Evolutionary conservation across 2,888 invertebrate species (phyloP).

Genomic region (Drosophila recens): DNA sequence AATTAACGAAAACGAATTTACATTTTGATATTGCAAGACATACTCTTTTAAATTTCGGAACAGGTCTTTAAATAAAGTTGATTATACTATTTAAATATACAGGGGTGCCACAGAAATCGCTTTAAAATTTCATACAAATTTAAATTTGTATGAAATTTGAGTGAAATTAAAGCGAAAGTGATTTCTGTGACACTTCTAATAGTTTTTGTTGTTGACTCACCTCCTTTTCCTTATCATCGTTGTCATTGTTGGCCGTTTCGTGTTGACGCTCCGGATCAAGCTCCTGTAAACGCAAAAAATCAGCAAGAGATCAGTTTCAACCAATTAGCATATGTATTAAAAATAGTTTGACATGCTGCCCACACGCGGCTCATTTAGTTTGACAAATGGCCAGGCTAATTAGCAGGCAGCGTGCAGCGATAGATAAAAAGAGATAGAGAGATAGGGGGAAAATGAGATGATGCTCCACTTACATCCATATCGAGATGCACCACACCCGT

Average conservation of each 20-base stretch:
- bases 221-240: constrained; percentile 85
- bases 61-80: background rate
- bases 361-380: constrained; percentile 52
- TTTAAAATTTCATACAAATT: too few relatives aligned
- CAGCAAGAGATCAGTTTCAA: constrained; percentile 29
- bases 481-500: constrained; percentile 97
- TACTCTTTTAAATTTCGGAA: constrained; percentile 10
- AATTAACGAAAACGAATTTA: too few relatives aligned
- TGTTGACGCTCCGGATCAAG: constrained; percentile 89
- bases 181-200: too few relatives aligned
- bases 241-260: constrained; percentile 85
- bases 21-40: background rate
- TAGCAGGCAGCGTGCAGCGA: constrained; percentile 41
- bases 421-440: too few relatives aligned
- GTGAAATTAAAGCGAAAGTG: too few relatives aligned
- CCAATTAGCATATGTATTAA: constrained; percentile 44
- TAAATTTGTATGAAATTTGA: too few relatives aligned
- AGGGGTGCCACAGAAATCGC: too few relatives aligned
- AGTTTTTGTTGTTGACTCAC: constrained; percentile 38
- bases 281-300: constrained; percentile 86
- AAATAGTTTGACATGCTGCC: constrained; percentile 43
- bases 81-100: background rate
- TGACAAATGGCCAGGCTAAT: constrained; percentile 61
- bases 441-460: too few relatives aligned
- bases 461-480: constrained; percentile 91